These are phyloP conservation scores for Calliphora vicina DNA, from an alignment of 1,140 invertebrate genomes.

Conservation along the genomic window DNA sequence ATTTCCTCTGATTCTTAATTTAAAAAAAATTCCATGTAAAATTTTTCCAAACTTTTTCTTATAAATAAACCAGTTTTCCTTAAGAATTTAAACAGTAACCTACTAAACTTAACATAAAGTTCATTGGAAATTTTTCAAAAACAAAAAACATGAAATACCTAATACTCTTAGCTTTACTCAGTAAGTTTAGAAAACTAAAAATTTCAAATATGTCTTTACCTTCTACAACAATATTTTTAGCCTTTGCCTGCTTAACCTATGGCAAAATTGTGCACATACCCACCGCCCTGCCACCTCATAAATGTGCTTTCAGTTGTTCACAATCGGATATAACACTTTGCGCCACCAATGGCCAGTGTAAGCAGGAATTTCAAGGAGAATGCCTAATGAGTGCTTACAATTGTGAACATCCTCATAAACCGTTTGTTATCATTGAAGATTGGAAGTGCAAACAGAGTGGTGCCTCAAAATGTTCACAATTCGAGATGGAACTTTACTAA, in stretches of 20 bases:
- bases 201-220: neutral
- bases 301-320: slow-evolving; percentile 46
- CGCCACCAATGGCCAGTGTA: slow-evolving; percentile 52
- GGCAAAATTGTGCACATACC: neutral
- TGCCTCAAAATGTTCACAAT: slow-evolving; percentile 45
- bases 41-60: neutral
- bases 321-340: slow-evolving; percentile 47
- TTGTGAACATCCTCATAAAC: slow-evolving; percentile 54
- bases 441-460: slow-evolving; percentile 45
- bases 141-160: neutral
- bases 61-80: neutral
- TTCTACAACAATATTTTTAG: neutral
- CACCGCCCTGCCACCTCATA: slow-evolving; percentile 15
- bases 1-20: neutral
- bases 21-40: neutral
- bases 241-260: neutral
- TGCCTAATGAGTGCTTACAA: slow-evolving; percentile 54
- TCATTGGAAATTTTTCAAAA: neutral
- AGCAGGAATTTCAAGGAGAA: slow-evolving; percentile 48
- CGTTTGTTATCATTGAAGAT: slow-evolving; percentile 48
- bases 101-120: neutral
- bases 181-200: neutral
- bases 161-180: neutral
- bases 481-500: neutral
- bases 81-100: neutral